A percentile compares a stretch with the other conserved stretches of the same genome.
phyloP scores from a whole-genome alignment of 1,140 invertebrate species.

The Pollicipes pollicipes region DNA sequence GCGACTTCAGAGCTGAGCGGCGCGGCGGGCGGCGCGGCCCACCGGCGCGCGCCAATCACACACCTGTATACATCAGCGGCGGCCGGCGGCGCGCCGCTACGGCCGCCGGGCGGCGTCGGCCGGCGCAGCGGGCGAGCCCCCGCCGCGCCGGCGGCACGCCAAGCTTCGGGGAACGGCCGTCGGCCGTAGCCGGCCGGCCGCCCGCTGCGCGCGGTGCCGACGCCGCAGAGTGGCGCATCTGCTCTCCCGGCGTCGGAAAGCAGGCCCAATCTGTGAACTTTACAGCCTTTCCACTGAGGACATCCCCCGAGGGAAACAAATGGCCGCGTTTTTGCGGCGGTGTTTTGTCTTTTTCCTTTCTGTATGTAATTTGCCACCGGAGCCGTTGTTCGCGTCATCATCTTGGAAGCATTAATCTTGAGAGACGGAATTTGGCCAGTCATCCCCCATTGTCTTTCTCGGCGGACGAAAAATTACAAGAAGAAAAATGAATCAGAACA shows the following conservation, averaged over 20 bases:
- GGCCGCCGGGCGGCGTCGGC: too few relatives aligned
- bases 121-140: too few relatives aligned
- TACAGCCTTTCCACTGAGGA: neutral
- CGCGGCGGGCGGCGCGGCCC: too few relatives aligned
- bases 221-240: too few relatives aligned
- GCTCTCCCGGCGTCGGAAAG: too few relatives aligned
- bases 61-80: neutral
- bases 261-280: too few relatives aligned
- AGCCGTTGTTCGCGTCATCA: neutral
- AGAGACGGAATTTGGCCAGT: neutral
- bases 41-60: neutral
- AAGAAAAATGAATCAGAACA: slow-evolving; percentile 1
- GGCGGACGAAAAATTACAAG: neutral
- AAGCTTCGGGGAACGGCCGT: too few relatives aligned
- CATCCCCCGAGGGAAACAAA: neutral
- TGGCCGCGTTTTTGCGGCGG: neutral
- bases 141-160: too few relatives aligned
- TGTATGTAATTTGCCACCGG: neutral
- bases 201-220: too few relatives aligned
- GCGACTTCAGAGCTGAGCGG: neutral
- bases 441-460: neutral
- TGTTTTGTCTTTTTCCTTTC: slow-evolving; percentile 2
- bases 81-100: too few relatives aligned
- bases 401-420: neutral
- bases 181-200: too few relatives aligned